These are phyloP conservation scores for Pseudococcus longispinus DNA, from an alignment of 2,888 invertebrate species.

Conservation along the genomic window DNA sequence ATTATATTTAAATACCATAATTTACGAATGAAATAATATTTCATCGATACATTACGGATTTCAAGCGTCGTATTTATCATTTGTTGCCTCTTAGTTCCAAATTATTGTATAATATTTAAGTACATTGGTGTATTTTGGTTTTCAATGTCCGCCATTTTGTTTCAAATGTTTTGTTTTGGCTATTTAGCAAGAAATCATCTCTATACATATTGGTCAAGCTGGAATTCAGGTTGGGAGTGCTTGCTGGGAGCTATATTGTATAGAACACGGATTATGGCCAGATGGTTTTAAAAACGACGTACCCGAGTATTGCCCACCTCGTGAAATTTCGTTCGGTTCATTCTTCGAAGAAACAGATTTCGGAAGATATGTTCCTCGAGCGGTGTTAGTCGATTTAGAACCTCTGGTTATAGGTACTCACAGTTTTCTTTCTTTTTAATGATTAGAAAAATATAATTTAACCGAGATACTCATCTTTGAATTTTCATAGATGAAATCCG, in stretches of 20 bases:
- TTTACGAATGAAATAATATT: background rate
- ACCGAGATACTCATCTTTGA: background rate
- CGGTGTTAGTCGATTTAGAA: constrained; percentile 53
- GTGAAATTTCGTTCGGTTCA: constrained; percentile 39
- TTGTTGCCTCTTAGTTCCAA: background rate
- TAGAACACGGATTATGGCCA: constrained; percentile 55
- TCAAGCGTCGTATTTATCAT: background rate
- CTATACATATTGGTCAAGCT: constrained; percentile 54
- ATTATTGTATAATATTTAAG: background rate
- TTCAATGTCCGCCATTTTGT: constrained; percentile 10
- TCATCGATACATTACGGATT: background rate
- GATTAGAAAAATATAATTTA: background rate
- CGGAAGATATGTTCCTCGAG: constrained; percentile 51
- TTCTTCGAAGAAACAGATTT: constrained; percentile 53
- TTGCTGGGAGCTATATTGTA: constrained; percentile 53
- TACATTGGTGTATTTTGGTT: background rate
- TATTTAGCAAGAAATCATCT: constrained; percentile 53
- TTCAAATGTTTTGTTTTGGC: background rate
- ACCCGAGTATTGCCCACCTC: background rate
- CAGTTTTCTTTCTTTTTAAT: background rate
- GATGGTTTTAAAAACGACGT: constrained; percentile 49
- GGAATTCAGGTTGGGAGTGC: constrained; percentile 54
- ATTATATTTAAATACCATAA: background rate
- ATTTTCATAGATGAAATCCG: constrained; percentile 51
- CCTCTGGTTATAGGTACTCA: constrained; percentile 45